Evolutionary conservation across 2,113 vertebrate species (phyloP).

Genomic region (Anhinga anhinga): DNA sequence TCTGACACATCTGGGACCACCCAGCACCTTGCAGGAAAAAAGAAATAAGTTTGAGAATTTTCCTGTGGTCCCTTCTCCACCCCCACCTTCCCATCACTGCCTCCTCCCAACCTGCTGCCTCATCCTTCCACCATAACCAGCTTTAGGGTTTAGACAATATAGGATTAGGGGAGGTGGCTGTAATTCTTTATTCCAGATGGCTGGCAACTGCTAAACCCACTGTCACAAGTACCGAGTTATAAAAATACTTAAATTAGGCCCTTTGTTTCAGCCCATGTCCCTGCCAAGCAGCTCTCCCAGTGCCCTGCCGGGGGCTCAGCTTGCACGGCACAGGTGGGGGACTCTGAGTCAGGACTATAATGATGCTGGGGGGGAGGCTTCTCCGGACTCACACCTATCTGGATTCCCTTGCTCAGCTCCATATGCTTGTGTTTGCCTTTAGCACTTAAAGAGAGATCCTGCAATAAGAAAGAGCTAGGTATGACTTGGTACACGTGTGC

Average conservation of each 20-base stretch:
- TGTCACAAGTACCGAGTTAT: slow-evolving; percentile 67
- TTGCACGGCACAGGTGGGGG: neutral
- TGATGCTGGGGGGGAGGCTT: neutral
- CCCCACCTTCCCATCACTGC: neutral
- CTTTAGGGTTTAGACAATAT: slow-evolving; percentile 81
- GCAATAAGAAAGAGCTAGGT: neutral
- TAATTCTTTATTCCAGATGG: slow-evolving; percentile 85
- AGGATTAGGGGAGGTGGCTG: slow-evolving; percentile 80
- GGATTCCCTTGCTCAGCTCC: slow-evolving; percentile 9
- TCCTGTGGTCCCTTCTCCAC: neutral
- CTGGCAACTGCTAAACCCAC: slow-evolving; percentile 74
- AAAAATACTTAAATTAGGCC: slow-evolving; percentile 76
- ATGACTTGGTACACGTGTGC: neutral
- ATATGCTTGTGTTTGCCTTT: slow-evolving; percentile 17
- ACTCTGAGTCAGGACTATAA: neutral
- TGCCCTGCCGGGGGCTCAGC: neutral
- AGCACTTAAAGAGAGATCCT: neutral
- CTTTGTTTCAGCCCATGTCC: slow-evolving; percentile 44
- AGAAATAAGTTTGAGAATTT: slow-evolving; percentile 19
- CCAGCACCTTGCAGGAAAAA: slow-evolving; percentile 62
- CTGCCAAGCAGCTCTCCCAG: neutral
- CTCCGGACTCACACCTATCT: neutral
- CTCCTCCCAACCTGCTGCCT: slow-evolving; percentile 70
- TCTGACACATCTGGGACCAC: slow-evolving; percentile 80
- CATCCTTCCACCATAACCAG: slow-evolving; percentile 73